phyloP scores from a whole-genome alignment of 2,888 invertebrate genomes.

The Anoncus sp. region DNA sequence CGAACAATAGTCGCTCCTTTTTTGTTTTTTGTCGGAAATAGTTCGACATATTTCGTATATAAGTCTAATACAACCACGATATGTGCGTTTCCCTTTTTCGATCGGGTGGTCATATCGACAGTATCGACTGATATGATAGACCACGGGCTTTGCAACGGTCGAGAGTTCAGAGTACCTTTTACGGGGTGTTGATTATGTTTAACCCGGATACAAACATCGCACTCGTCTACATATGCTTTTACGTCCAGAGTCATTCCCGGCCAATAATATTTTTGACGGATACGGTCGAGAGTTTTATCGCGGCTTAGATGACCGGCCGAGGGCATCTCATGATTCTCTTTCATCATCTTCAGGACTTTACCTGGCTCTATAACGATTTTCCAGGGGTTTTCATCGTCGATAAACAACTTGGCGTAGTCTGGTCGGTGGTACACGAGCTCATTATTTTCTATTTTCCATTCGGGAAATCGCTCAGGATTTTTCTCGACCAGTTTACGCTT shows the following conservation, averaged over 20 bases:
- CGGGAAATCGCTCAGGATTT: conserved; percentile 37
- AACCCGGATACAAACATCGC: conserved; percentile 30
- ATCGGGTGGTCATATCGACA: conserved; percentile 13
- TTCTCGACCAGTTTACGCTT: conserved; percentile 37
- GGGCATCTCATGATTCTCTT: conserved; percentile 30
- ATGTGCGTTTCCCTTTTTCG: conserved; percentile 39
- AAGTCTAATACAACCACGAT: conserved; percentile 41
- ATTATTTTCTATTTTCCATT: conserved; percentile 52
- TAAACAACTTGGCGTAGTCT: conserved; percentile 17
- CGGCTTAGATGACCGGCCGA: conserved; percentile 44
- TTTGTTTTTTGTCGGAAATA: conserved; percentile 30
- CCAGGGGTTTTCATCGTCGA: conserved; percentile 56
- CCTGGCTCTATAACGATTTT: conserved; percentile 40
- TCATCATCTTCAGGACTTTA: neutral
- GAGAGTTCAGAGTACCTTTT: conserved; percentile 25
- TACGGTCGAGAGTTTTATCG: conserved; percentile 25
- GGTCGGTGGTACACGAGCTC: conserved; percentile 40
- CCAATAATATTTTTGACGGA: conserved; percentile 20
- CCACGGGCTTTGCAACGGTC: conserved; percentile 44
- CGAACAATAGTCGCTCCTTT: conserved; percentile 34
- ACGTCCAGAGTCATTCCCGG: conserved; percentile 38
- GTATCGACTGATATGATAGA: conserved; percentile 44
- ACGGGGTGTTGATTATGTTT: conserved; percentile 41
- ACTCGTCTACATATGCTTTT: conserved; percentile 35
- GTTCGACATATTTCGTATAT: conserved; percentile 44